Conservation (phyloP, 2,888 invertebrate species). For the Zeuzera pyrina region DNA sequence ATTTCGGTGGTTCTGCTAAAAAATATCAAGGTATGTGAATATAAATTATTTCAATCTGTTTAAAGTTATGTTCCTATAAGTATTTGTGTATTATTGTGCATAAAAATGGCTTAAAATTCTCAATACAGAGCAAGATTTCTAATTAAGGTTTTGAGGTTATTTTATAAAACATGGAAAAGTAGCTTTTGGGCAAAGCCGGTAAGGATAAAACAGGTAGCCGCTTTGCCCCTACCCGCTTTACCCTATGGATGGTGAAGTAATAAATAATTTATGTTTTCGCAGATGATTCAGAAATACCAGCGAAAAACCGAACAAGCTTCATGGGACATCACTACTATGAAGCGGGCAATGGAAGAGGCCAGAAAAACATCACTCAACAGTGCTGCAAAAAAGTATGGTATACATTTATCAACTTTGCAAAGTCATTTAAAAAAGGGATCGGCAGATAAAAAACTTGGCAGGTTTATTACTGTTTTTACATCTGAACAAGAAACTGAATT, state of each 20-base stretch:
- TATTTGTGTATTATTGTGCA: neutral
- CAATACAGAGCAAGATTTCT: neutral
- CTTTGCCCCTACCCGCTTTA: neutral
- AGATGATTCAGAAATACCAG: neutral
- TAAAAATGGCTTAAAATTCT: neutral
- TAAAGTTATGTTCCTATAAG: neutral
- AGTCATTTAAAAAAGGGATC: neutral
- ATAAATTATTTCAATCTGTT: neutral
- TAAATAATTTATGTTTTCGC: neutral
- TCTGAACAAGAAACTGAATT: conserved; percentile 9
- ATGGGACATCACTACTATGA: neutral
- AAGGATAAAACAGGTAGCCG: neutral
- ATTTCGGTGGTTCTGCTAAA: neutral
- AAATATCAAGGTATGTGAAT: neutral
- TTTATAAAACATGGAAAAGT: neutral
- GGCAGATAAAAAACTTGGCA: too few relatives aligned
- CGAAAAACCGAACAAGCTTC: neutral
- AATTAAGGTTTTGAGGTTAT: neutral
- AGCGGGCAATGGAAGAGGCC: neutral
- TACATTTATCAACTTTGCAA: neutral
- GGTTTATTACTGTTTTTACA: neutral
- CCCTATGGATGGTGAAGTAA: neutral
- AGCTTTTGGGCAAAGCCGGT: neutral
- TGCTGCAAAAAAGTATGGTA: neutral
- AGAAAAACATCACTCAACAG: neutral